These are phyloP conservation scores for Drosophila nannoptera DNA, from an alignment of 1,140 invertebrate genomes.

Conservation along the genomic window DNA sequence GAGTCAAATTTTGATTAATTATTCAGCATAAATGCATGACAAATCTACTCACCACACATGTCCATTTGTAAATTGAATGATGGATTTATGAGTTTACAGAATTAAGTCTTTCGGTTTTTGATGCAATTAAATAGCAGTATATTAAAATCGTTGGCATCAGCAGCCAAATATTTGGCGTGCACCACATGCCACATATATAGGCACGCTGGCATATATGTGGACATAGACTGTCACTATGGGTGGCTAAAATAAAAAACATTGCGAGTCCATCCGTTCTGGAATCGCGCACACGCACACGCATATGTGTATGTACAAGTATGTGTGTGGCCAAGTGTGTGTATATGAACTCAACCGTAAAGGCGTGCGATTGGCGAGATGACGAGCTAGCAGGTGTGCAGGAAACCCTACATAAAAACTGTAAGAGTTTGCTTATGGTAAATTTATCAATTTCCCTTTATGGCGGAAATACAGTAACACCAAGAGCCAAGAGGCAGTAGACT, in stretches of 20 bases:
- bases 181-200: constrained; percentile 1
- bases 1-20: constrained; percentile 65
- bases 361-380: constrained; percentile 40
- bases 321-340: background rate
- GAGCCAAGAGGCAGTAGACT: too few species aligned
- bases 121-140: constrained; percentile 19
- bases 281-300: background rate
- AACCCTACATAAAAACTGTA: constrained; percentile 8
- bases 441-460: background rate
- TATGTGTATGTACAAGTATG: background rate
- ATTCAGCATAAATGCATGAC: constrained; percentile 62
- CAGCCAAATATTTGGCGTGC: constrained; percentile 10
- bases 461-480: too few species aligned
- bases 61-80: constrained; percentile 69
- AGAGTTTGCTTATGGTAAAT: constrained; percentile 10
- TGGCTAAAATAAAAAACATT: constrained; percentile 43
- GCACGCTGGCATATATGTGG: background rate
- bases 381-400: constrained; percentile 37
- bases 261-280: constrained; percentile 5
- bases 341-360: constrained; percentile 59
- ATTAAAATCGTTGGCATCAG: constrained; percentile 7
- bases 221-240: constrained; percentile 22
- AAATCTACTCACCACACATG: constrained; percentile 62
- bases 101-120: constrained; percentile 63
- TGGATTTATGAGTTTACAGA: constrained; percentile 63